Conservation (phyloP, 2,113 vertebrate species). For the Callithrix jacchus region DNA sequence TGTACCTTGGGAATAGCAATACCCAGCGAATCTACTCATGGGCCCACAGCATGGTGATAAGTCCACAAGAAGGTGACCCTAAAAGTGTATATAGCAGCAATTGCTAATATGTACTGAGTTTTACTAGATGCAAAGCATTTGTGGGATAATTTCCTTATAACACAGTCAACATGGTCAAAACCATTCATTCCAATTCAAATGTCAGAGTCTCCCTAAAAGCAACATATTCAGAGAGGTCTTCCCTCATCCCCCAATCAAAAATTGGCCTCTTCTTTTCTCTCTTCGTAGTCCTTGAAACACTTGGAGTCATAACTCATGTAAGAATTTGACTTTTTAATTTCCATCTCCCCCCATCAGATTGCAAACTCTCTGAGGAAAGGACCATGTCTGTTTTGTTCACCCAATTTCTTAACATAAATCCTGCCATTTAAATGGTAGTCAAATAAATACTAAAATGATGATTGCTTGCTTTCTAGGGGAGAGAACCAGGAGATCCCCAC, state of each 20-base stretch:
- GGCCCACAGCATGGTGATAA: background rate
- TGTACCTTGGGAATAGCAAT: background rate
- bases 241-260: background rate
- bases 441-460: background rate
- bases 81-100: background rate
- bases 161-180: background rate
- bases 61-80: background rate
- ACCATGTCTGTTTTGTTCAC: background rate
- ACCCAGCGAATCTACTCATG: background rate
- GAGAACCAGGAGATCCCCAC: background rate
- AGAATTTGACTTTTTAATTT: background rate
- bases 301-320: background rate
- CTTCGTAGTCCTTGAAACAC: background rate
- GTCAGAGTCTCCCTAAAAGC: background rate
- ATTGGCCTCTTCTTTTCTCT: background rate
- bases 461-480: background rate
- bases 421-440: background rate
- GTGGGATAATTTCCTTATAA: background rate
- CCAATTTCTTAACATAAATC: background rate
- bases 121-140: background rate
- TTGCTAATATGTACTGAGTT: background rate
- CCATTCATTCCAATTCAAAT: background rate
- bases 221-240: background rate
- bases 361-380: background rate
- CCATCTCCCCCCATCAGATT: background rate